Evolutionary conservation across 2,888 invertebrate genomes (phyloP), one percentile per base, ranked within the genome.

Genomic region (Tethea ocularis): DNA sequence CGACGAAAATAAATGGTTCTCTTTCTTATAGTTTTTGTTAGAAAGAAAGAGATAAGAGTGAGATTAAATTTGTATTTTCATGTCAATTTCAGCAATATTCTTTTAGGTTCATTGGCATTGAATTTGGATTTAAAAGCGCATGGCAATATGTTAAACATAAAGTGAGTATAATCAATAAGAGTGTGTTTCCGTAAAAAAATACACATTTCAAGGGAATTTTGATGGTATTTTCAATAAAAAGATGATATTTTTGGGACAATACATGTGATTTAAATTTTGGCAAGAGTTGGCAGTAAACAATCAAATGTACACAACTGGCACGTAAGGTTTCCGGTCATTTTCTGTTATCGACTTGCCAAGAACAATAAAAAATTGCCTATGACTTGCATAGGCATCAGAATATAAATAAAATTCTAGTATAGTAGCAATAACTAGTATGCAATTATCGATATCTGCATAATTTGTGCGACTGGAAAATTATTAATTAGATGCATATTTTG

Each of bases 241-340:
- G 8, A 41, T 51, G 26, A 36, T 36, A 57, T 57, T 51, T 56
- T 59, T 56, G 54, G 22, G 20, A 22, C 38, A 66, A 20, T 20
- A 2, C 36, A 60, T 56, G 62, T 67, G 67, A 69, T 70, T 67
- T 58, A 69, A 62, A 57, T 71, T 74, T 81, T 82, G 82, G 82
- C 82, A 82, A 54, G 66, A 62, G 61, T 33, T 53, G 20, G 66
- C 66, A 58, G 60, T 72, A 75, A 74, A 76, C 75, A 76, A 68
- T 69, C 61, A 68, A 55, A 56, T 55, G 51, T 58, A 69, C n/a
- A 38, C 38, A 38, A 38, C 66, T 66, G 65, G 62, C 72, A 69
- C 61, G 66, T 68, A 65, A 67, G 61, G 58, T 79, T 77, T 79
- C 75, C 78, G 77, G 72, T 58, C 72, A 62, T 60, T 58, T 65